Evolutionary conservation across 2,113 vertebrate genomes (phyloP).

Genomic region (Tamias sibiricus): DNA sequence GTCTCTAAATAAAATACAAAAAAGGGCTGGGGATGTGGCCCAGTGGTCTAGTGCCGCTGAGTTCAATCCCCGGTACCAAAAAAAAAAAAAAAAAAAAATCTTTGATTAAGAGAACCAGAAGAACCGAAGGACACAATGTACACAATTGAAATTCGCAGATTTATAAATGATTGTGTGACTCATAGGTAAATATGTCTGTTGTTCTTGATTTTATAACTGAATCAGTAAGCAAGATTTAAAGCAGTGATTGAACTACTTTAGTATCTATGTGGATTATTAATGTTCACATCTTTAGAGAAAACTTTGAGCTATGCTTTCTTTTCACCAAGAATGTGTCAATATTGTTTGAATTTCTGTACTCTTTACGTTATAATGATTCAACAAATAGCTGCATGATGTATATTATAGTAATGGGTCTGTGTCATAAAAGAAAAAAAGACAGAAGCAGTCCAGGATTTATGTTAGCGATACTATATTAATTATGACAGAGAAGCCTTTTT

Average conservation of each 20-base stretch:
- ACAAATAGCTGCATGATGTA: background rate
- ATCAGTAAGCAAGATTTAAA: constrained; percentile 50
- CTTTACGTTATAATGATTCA: constrained; percentile 51
- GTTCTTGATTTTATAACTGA: constrained; percentile 65
- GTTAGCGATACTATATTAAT: constrained; percentile 62
- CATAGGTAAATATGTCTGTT: background rate
- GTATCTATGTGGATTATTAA: constrained; percentile 27
- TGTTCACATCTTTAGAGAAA: constrained; percentile 25
- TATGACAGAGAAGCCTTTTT: constrained; percentile 67
- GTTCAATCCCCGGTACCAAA: no score
- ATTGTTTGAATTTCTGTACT: background rate
- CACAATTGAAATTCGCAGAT: constrained; percentile 1
- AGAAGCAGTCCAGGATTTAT: background rate
- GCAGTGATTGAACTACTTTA: background rate
- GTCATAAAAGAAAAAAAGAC: constrained; percentile 45
- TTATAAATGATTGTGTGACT: constrained; percentile 47
- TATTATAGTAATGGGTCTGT: background rate
- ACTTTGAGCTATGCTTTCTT: constrained; percentile 24
- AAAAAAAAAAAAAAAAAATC: no score
- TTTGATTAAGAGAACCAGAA: constrained; percentile 13
- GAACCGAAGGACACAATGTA: background rate
- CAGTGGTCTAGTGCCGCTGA: no score
- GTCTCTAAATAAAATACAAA: no score
- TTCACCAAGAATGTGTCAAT: constrained; percentile 57
- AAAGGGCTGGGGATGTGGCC: no score